Evolutionary conservation across 2,888 invertebrate genomes (phyloP), one percentile per base, ranked within the genome.

Genomic region (Euplexia lucipara): DNA sequence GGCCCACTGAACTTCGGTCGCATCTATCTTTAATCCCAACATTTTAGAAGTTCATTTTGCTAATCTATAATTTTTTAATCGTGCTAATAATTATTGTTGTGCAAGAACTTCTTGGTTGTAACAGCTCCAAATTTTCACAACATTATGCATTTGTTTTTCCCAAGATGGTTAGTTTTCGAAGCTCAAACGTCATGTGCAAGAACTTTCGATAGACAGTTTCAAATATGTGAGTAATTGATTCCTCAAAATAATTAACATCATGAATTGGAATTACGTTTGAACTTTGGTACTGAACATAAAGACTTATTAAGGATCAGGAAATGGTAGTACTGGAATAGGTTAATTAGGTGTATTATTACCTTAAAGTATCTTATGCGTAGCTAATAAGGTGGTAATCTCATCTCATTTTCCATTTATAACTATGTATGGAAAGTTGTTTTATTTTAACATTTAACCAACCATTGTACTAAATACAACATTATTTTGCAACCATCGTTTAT

Each of bases 241-340:
- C 16, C 3, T n/a, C 16, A 16, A 7, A 12, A 2, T 4, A 44
- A 9, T 20, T 45, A 5, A 4, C 1, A 37, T 5, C 20, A 10
- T 16, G 8, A 3, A 34, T 35, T 5, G 2, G 1, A 37, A 30
- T 37, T 8, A 44, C 20, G 8, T 62, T 48, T 49, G 32, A 62
- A 37, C 32, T 62, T 65, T 64, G 44, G 0, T n/a, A 7, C 2
- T 26, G 3, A 41, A 34, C n/a, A 63, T 63, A 41, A 34, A 32
- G 6, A 34, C 14, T 5, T 1, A 1, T 7, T 32, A 32, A 32
- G 16, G 0, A 5, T 22, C 14, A 32, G 47, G 22, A 22, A 62
- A 16, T 16, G 16, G 16, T 32, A 32, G 14, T 14, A 22, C 48
- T 39, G 20, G 18, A 32, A 0, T 34, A 49, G 4, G 26, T 16